phyloP scores from a whole-genome alignment of 1,140 invertebrate genomes.

The Anadara kagoshimensis region DNA sequence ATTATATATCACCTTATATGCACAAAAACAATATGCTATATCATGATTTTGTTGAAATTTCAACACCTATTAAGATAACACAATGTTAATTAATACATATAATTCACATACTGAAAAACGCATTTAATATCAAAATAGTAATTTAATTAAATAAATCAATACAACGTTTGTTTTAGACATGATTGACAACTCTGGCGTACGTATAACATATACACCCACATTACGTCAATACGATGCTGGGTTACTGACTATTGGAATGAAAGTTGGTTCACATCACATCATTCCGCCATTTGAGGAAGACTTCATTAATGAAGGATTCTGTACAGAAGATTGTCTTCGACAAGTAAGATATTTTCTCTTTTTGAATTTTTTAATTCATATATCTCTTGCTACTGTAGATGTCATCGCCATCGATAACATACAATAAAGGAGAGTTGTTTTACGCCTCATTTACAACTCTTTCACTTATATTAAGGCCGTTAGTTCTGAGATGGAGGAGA shows the following conservation, averaged over 20 bases:
- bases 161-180: slow-evolving; percentile 7
- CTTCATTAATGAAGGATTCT: slow-evolving; percentile 10
- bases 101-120: too few species aligned
- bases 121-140: background rate
- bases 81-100: too few species aligned
- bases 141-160: background rate
- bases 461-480: too few species aligned
- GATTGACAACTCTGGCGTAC: slow-evolving; percentile 31
- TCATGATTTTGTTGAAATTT: too few species aligned
- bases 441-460: too few species aligned
- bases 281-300: slow-evolving; percentile 20
- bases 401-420: too few species aligned
- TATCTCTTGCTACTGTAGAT: background rate
- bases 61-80: too few species aligned
- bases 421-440: too few species aligned
- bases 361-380: background rate
- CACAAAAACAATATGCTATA: too few species aligned
- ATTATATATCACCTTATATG: too few species aligned
- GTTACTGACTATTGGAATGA: slow-evolving; percentile 10
- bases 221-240: slow-evolving; percentile 32
- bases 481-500: too few species aligned
- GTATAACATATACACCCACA: slow-evolving; percentile 17
- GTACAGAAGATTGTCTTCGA: slow-evolving; percentile 22
- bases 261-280: slow-evolving; percentile 11
- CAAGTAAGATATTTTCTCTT: background rate